Evolutionary conservation across 2,113 vertebrate species (phyloP).

Genomic region (Pelvicachromis taeniatus): DNA sequence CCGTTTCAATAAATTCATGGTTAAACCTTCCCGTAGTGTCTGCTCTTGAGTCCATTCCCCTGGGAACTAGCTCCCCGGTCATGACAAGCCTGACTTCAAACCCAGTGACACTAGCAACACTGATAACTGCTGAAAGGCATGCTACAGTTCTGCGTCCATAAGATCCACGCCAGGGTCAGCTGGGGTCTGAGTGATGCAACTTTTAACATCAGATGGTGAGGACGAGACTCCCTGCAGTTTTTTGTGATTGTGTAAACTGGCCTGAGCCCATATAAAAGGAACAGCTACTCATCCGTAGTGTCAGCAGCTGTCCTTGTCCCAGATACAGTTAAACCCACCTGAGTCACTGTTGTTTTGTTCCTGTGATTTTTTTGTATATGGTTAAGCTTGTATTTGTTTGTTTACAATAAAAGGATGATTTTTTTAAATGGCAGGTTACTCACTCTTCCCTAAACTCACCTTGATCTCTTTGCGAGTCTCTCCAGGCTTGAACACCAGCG

Average conservation of each 20-base stretch:
- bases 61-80: too few relatives aligned
- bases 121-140: neutral
- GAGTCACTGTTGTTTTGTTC: neutral
- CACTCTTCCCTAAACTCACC: conserved; percentile 53
- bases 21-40: too few relatives aligned
- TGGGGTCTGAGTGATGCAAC: neutral
- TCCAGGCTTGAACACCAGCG: conserved; percentile 78
- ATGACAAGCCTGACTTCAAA: neutral
- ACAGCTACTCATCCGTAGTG: neutral
- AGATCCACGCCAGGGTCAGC: neutral
- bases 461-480: conserved; percentile 76
- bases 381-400: neutral
- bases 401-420: neutral
- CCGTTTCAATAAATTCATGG: too few relatives aligned
- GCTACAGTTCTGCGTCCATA: neutral
- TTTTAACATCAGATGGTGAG: neutral
- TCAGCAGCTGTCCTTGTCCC: neutral
- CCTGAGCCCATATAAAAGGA: neutral
- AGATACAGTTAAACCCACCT: neutral
- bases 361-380: neutral
- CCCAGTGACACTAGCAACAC: neutral
- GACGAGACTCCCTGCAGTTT: neutral
- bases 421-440: neutral
- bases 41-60: too few relatives aligned
- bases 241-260: neutral